A percentile compares a stretch with the other conserved stretches of the same genome.
Conservation (phyloP, 2,888 invertebrate species). For the Sacculina carcini region DNA sequence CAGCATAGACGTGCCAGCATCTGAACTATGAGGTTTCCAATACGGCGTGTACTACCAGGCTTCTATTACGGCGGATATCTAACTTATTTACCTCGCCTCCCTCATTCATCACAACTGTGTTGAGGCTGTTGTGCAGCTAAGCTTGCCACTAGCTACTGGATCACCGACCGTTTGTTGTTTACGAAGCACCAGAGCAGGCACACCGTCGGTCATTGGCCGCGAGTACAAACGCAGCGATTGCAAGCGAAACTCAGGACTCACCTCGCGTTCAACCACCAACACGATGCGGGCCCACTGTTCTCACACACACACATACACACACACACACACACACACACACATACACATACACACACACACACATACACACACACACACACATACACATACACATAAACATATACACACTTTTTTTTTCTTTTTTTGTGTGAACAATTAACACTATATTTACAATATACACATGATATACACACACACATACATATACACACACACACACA, state of each 20-base stretch:
- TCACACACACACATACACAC: not conserved
- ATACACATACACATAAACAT: constrained; percentile 1
- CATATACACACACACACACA: constrained; percentile 6
- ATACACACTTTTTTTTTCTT: not conserved
- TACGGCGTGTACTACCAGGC: too few relatives aligned
- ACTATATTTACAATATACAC: too few relatives aligned
- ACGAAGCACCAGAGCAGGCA: constrained; percentile 56
- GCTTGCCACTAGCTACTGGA: not conserved
- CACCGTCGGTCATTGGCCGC: constrained; percentile 71
- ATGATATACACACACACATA: constrained; percentile 5
- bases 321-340: constrained; percentile 1
- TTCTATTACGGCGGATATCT: too few relatives aligned
- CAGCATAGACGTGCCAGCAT: too few relatives aligned
- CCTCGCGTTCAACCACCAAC: constrained; percentile 85
- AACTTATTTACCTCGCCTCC: too few relatives aligned
- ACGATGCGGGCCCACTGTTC: constrained; percentile 88
- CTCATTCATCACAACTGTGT: not conserved
- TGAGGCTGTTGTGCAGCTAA: not conserved
- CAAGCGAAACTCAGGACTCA: constrained; percentile 59
- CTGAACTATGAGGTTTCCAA: too few relatives aligned
- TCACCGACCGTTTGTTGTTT: constrained; percentile 51
- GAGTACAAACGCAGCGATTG: constrained; percentile 71
- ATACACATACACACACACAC: not conserved
- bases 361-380: not conserved
- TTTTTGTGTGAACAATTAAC: not conserved